Conservation (phyloP, 2,888 invertebrate species). For the Drosophila quinaria region DNA sequence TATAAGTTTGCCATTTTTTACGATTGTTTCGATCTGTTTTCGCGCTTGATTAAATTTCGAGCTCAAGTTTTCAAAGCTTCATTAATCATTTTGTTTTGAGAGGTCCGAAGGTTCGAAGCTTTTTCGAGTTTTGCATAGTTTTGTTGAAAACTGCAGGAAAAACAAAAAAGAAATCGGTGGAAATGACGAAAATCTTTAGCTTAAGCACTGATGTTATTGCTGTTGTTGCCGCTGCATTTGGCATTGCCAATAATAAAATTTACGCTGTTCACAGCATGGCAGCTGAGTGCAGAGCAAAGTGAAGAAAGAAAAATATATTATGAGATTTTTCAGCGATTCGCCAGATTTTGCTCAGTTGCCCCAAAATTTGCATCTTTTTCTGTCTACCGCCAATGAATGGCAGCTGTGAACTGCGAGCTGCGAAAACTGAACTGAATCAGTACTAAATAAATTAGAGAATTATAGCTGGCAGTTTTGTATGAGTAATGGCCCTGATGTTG, state of each 20-base stretch:
- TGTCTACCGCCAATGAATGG: constrained; percentile 17
- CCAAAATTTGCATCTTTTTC: constrained; percentile 23
- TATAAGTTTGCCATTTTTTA: constrained; percentile 63
- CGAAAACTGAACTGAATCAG: constrained; percentile 29
- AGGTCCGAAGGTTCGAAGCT: constrained; percentile 7
- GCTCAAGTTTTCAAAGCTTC: constrained; percentile 71
- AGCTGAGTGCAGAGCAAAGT: constrained; percentile 4
- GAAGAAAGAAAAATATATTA: constrained; percentile 39
- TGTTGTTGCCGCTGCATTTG: constrained; percentile 59
- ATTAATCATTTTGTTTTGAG: constrained; percentile 70
- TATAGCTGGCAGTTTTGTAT: constrained; percentile 18
- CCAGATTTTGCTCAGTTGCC: constrained; percentile 25
- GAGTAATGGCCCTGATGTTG: constrained; percentile 21
- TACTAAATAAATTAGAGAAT: constrained; percentile 62
- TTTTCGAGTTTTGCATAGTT: constrained; percentile 41
- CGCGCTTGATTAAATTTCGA: constrained; percentile 79
- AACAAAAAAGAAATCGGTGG: constrained; percentile 10
- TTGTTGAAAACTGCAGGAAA: constrained; percentile 35
- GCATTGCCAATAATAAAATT: constrained; percentile 77
- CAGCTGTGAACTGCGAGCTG: constrained; percentile 21
- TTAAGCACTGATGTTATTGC: constrained; percentile 38
- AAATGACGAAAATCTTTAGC: constrained; percentile 41
- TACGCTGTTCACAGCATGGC: constrained; percentile 45
- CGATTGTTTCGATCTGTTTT: constrained; percentile 70
- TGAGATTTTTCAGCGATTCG: constrained; percentile 45